Conservation (phyloP, 2,113 vertebrate species). For the Alethe diademata region DNA sequence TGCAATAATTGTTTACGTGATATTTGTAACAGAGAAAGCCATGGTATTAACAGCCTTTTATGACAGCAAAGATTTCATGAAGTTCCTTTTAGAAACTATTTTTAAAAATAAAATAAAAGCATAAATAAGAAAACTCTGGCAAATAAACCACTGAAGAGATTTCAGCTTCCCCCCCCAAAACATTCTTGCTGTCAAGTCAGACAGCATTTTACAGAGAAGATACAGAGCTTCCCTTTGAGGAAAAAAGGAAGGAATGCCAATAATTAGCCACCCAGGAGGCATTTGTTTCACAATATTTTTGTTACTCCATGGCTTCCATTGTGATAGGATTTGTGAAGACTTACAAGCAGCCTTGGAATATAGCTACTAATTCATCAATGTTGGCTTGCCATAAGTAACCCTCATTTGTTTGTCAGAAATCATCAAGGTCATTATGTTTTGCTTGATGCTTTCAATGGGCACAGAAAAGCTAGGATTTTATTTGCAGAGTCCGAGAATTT, state of each 20-base stretch:
- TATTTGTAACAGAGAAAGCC: constrained; percentile 22
- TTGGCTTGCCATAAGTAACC: constrained; percentile 19
- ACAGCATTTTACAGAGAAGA: constrained; percentile 56
- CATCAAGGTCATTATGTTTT: not conserved
- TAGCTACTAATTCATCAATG: constrained; percentile 26
- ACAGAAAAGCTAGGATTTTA: not conserved
- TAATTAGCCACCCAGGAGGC: constrained; percentile 72
- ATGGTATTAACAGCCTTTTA: constrained; percentile 29
- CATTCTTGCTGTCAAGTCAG: constrained; percentile 37
- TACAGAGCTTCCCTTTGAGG: constrained; percentile 52
- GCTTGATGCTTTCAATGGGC: not conserved
- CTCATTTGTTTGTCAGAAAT: constrained; percentile 50
- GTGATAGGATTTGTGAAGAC: constrained; percentile 65
- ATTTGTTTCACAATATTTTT: constrained; percentile 72
- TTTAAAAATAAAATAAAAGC: not conserved
- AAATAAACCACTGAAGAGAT: constrained; percentile 38
- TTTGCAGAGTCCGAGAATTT: not conserved
- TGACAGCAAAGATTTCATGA: not conserved
- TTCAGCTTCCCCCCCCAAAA: constrained; percentile 38
- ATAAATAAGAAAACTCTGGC: constrained; percentile 29
- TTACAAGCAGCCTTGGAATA: constrained; percentile 49
- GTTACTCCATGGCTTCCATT: constrained; percentile 59
- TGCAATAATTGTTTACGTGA: constrained; percentile 32
- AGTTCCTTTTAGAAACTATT: not conserved
- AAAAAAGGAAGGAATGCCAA: constrained; percentile 69